phyloP scores from a whole-genome alignment of 2,888 invertebrate genomes.

The Lapara coniferarum region DNA sequence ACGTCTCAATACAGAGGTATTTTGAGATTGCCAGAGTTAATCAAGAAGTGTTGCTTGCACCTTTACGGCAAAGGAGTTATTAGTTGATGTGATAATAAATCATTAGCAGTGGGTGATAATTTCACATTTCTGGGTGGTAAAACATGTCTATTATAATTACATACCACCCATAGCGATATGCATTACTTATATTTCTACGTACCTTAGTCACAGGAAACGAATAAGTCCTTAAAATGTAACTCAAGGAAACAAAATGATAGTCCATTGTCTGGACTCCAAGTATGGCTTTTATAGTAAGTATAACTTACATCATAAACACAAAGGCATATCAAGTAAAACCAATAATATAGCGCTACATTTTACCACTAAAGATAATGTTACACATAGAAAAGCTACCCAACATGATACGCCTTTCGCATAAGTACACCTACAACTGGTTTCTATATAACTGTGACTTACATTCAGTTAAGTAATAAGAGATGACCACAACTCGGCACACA shows the following conservation, averaged over 20 bases:
- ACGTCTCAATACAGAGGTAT: too few species aligned
- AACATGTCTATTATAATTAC: too few species aligned
- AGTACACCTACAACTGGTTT: conserved; percentile 40
- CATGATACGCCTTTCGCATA: conserved; percentile 17
- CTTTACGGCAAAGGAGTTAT: too few species aligned
- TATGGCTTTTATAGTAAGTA: background rate
- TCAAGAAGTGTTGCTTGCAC: too few species aligned
- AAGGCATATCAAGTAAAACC: conserved; percentile 13
- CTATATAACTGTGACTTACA: conserved; percentile 58
- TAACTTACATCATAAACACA: conserved; percentile 13
- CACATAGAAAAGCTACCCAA: conserved; percentile 15
- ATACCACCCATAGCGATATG: too few species aligned
- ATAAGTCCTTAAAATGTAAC: background rate
- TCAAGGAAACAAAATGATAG: background rate
- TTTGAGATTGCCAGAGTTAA: too few species aligned
- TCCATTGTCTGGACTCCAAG: background rate
- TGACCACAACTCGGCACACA: conserved; percentile 68
- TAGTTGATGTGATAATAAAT: too few species aligned
- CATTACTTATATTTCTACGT: too few species aligned
- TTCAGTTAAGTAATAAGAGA: conserved; percentile 66
- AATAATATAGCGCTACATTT: conserved; percentile 2
- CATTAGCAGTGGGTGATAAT: too few species aligned
- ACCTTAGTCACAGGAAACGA: background rate
- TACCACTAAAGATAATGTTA: conserved; percentile 18
- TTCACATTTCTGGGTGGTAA: too few species aligned